Evolutionary conservation across 2,797 vertebrate species (phyloP).

Genomic region (Dermochelys coriacea): DNA sequence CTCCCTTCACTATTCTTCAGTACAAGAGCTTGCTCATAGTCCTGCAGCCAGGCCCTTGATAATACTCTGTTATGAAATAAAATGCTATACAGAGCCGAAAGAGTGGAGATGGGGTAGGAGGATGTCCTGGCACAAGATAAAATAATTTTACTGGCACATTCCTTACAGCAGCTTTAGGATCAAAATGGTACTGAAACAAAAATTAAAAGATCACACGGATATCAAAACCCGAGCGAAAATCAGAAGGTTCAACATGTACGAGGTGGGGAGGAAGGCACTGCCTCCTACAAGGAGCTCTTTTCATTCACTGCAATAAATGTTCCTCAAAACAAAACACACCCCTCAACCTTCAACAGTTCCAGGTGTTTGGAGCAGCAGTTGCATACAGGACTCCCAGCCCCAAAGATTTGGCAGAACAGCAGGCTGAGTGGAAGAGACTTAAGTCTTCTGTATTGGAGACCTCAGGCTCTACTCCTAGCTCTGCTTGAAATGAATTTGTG

Average conservation of each 20-base stretch:
- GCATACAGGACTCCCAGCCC: not conserved
- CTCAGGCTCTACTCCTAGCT: not conserved
- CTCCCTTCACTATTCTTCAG: not conserved
- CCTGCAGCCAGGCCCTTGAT: not conserved
- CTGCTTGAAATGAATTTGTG: not conserved
- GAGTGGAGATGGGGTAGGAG: not conserved
- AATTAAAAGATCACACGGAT: slow-evolving; percentile 37
- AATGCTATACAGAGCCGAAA: slow-evolving; percentile 9
- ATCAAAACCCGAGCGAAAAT: slow-evolving; percentile 45
- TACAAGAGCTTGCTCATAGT: slow-evolving; percentile 20
- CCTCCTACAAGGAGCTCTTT: not conserved
- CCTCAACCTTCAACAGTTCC: not conserved
- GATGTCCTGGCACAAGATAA: slow-evolving; percentile 59
- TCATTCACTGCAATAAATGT: not conserved
- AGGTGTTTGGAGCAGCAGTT: not conserved
- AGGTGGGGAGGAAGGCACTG: not conserved
- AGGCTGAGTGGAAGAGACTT: not conserved
- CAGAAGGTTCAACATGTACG: slow-evolving; percentile 1
- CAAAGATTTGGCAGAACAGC: not conserved
- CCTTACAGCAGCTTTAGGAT: slow-evolving; percentile 60
- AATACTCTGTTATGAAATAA: not conserved
- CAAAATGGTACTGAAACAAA: slow-evolving; percentile 48
- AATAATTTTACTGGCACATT: slow-evolving; percentile 65
- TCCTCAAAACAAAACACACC: not conserved
- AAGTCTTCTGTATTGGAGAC: not conserved